Evolutionary conservation across 1,140 invertebrate genomes (phyloP), one percentile per base, ranked within the genome.

Genomic region (Leptinotarsa undecemlineata): DNA sequence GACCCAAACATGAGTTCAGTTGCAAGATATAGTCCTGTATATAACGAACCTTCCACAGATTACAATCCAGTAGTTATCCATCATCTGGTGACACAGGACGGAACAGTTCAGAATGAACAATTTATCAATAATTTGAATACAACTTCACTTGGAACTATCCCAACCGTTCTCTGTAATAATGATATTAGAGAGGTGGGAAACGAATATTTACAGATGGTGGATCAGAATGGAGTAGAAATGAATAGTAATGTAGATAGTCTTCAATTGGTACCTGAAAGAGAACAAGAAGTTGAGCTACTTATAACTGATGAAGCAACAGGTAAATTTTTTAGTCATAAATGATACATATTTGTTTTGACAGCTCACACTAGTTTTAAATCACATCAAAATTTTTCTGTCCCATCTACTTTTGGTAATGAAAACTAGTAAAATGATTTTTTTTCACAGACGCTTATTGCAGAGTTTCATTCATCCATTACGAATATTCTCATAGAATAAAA

Each of bases 1-100:
- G 89, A 90, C 79, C 88, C 89, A 3, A 89, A 90, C 77, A 89
- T 90, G 88, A 87, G 88, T 78, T 89, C 88, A 14, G 84, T 87
- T 13, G 88, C 89, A 1, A 84, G 85, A 73, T 90, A 89, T 78
- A 89, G 87, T 20, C 88, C 88, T 1, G 87, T 88, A 26, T 88
- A 87, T 51, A 86, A 87, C 20, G 86, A 87, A 71, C 72, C 86
- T 21, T 63, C 81, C 85, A 15, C 85, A 48, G 85, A 88, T 15
- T 88, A 87, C 71, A 88, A 88, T 79, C 86, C 88, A 11, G 86
- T 89, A 19, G 86, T 89, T 66, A 86, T 88, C 60, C 83, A 87
- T 8, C 87, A 88, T 76, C 75, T 81, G 63, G 78, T 82, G 19
- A 62, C 75, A 61, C 33, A 77, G 63, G 76, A 76, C 21, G 19